Percentiles rank a stretch among this genome's conserved stretches.
These are phyloP conservation scores for Drosophila eohydei DNA, from an alignment of 2,888 invertebrate genomes.

Conservation along the genomic window DNA sequence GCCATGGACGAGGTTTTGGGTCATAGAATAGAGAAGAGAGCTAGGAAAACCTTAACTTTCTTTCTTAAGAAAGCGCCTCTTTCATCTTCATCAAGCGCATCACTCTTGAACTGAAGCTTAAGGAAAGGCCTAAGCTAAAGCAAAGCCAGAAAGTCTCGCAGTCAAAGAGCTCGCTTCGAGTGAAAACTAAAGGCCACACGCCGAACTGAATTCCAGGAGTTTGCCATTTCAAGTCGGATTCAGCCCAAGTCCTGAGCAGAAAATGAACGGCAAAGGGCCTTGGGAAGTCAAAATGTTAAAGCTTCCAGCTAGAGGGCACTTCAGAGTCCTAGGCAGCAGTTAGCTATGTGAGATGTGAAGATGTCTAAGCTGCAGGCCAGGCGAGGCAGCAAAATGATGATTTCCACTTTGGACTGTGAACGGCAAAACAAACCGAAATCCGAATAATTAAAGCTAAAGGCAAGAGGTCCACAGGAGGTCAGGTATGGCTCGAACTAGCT, in stretches of 20 bases:
- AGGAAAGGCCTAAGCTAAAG: not conserved
- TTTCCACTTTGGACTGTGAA: not conserved
- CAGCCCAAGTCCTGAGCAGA: not conserved
- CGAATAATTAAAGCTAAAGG: constrained; percentile 1
- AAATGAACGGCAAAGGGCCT: not conserved
- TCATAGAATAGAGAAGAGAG: not conserved
- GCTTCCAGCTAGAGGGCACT: constrained; percentile 4
- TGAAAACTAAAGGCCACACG: not conserved
- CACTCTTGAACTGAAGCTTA: not conserved
- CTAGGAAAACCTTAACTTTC: not conserved
- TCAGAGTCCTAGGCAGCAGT: not conserved
- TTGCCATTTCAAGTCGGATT: not conserved
- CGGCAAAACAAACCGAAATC: not conserved
- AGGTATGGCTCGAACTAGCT: not conserved
- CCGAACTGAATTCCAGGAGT: not conserved
- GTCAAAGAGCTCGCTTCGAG: not conserved
- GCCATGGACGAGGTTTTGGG: no score
- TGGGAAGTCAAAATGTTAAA: not conserved
- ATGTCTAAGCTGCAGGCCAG: not conserved
- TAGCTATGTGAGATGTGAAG: not conserved
- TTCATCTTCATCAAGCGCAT: not conserved
- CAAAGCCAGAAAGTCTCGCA: no score
- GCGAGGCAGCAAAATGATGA: not conserved
- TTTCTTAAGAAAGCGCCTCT: no score
- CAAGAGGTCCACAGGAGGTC: not conserved